Evolutionary conservation across 2,888 invertebrate genomes (phyloP).

Genomic region (Lithophane leautieri): DNA sequence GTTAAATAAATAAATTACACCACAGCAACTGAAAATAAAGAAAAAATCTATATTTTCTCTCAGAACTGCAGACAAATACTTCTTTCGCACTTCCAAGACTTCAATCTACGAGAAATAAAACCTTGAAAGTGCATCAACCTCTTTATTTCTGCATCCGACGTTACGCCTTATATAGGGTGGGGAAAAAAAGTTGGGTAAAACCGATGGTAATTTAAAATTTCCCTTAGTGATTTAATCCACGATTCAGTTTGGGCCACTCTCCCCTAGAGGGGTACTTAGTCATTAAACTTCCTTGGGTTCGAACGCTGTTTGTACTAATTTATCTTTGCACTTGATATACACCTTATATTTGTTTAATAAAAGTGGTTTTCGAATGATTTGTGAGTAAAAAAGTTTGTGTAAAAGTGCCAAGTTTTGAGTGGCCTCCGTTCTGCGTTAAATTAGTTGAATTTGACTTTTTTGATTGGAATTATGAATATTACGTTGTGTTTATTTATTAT

Average conservation of each 20-base stretch:
- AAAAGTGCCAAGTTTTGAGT: slow-evolving; percentile 68
- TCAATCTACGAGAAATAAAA: slow-evolving; percentile 6
- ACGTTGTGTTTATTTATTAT: slow-evolving; percentile 27
- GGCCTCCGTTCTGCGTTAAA: slow-evolving; percentile 67
- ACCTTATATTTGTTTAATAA: slow-evolving; percentile 1
- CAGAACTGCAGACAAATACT: slow-evolving; percentile 1
- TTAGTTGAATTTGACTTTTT: slow-evolving; percentile 55
- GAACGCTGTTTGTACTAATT: slow-evolving; percentile 41
- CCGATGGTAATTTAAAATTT: slow-evolving; percentile 50
- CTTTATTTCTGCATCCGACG: neutral
- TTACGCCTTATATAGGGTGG: neutral
- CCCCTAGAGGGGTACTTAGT: slow-evolving; percentile 67
- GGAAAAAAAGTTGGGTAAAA: slow-evolving; percentile 24
- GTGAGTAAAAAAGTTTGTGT: slow-evolving; percentile 18
- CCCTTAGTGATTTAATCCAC: slow-evolving; percentile 49
- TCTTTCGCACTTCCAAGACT: neutral
- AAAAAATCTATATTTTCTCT: too few species aligned
- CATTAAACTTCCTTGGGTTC: slow-evolving; percentile 71
- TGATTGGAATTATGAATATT: slow-evolving; percentile 64
- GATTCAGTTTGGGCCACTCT: slow-evolving; percentile 57
- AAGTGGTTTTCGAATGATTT: slow-evolving; percentile 10
- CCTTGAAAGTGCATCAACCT: slow-evolving; percentile 21
- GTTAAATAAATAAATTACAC: too few species aligned
- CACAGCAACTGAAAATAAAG: neutral
- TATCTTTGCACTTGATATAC: neutral